Evolutionary conservation across 2,797 vertebrate genomes (phyloP).

Genomic region (Etheostoma nigrum): DNA sequence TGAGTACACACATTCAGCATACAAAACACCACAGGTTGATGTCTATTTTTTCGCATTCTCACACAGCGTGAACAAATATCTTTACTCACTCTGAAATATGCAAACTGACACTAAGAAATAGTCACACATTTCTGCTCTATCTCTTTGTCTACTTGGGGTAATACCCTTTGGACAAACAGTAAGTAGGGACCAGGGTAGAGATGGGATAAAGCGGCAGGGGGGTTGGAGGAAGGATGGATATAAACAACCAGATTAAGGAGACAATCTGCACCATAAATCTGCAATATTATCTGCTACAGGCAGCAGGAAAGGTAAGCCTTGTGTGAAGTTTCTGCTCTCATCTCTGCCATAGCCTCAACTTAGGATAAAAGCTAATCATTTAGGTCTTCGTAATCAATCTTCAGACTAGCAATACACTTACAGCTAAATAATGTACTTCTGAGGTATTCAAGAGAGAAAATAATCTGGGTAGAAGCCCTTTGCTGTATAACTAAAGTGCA

Average conservation of each 20-base stretch:
- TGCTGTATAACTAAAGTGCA: conserved; percentile 27
- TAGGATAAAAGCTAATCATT: conserved; percentile 60
- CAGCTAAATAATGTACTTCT: conserved; percentile 48
- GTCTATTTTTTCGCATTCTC: conserved; percentile 33
- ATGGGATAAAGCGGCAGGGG: conserved; percentile 20
- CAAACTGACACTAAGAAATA: conserved; percentile 14
- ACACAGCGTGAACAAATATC: conserved; percentile 43
- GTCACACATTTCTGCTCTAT: conserved; percentile 21
- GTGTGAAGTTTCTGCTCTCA: conserved; percentile 43
- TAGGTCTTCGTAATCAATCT: conserved; percentile 63
- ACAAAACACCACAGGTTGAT: conserved; percentile 19
- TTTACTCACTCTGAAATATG: conserved; percentile 36
- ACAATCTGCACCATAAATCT: conserved; percentile 73
- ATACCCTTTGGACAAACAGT: conserved; percentile 38
- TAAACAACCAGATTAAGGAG: conserved; percentile 68
- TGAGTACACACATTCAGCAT: conserved; percentile 48
- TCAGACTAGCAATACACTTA: conserved; percentile 53
- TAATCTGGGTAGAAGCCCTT: conserved; percentile 57
- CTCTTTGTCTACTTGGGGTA: conserved; percentile 12
- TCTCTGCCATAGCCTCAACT: conserved; percentile 35
- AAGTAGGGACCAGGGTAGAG: conserved; percentile 34
- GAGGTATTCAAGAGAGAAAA: conserved; percentile 43
- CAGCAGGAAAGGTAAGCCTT: conserved; percentile 46
- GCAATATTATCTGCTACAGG: conserved; percentile 59
- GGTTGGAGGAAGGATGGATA: conserved; percentile 42